Conservation (phyloP, 2,797 vertebrate genomes). For the Geotrypetes seraphini region DNA sequence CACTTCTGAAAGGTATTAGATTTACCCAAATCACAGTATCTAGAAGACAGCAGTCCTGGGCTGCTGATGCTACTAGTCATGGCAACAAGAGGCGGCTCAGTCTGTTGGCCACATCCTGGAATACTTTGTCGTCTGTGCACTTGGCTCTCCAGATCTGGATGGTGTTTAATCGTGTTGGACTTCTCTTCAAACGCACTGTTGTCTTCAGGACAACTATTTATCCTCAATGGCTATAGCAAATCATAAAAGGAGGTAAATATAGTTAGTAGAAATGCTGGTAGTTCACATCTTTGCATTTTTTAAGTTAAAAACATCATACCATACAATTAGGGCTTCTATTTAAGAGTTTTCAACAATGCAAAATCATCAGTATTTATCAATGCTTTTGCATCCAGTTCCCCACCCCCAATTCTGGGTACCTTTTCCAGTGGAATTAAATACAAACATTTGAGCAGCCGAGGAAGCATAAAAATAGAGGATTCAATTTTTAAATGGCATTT, state of each 20-base stretch:
- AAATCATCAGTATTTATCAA: too few species aligned
- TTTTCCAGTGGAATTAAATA: too few species aligned
- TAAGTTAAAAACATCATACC: too few species aligned
- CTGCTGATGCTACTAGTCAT: conserved; percentile 75
- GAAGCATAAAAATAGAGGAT: too few species aligned
- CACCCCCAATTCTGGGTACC: too few species aligned
- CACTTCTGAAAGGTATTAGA: conserved; percentile 1
- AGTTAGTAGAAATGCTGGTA: too few species aligned
- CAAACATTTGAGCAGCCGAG: too few species aligned
- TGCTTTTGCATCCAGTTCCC: too few species aligned
- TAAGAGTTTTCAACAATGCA: too few species aligned
- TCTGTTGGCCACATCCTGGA: conserved; percentile 53
- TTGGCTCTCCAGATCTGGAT: conserved; percentile 63
- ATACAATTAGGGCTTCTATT: too few species aligned
- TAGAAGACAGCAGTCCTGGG: conserved; percentile 56
- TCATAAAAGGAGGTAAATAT: neutral
- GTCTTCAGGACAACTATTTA: conserved; percentile 76
- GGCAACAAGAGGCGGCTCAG: conserved; percentile 50
- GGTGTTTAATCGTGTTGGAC: conserved; percentile 74
- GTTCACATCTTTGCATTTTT: too few species aligned
- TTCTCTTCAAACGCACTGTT: conserved; percentile 67
- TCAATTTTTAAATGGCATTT: too few species aligned
- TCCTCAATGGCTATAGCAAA: conserved; percentile 57
- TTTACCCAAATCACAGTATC: conserved; percentile 48
- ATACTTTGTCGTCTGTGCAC: conserved; percentile 76